phyloP scores from a whole-genome alignment of 2,113 vertebrate genomes.

The Tachysurus vachellii region DNA sequence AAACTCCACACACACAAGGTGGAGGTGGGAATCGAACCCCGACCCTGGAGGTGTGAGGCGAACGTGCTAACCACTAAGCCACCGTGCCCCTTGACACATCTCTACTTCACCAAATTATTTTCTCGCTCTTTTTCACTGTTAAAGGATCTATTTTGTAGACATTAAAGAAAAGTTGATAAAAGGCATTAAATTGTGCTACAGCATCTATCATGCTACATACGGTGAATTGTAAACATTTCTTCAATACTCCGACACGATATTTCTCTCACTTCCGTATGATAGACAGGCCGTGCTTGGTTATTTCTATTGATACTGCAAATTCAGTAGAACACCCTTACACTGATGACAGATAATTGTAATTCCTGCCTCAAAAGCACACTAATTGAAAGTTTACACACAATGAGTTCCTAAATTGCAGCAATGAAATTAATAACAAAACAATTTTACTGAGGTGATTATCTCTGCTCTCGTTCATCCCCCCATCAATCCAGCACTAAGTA shows the following conservation, averaged over 20 bases:
- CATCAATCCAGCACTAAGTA: constrained; percentile 8
- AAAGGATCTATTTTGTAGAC: not conserved
- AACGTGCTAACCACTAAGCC: too few species aligned
- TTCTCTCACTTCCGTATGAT: not conserved
- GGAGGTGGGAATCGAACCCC: too few species aligned
- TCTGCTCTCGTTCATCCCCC: constrained; percentile 1
- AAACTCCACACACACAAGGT: too few species aligned
- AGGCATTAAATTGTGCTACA: not conserved
- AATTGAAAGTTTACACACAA: constrained; percentile 8
- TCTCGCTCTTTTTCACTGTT: not conserved
- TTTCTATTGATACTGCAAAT: not conserved
- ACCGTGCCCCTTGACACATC: too few species aligned
- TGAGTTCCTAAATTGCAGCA: not conserved
- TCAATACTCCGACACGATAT: not conserved
- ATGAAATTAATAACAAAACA: constrained; percentile 29
- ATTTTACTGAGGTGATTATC: constrained; percentile 16
- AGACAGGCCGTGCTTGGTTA: not conserved
- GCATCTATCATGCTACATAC: not conserved
- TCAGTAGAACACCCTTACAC: not conserved
- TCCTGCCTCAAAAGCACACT: not conserved
- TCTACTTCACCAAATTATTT: not conserved
- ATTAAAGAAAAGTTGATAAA: not conserved
- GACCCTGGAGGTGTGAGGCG: too few species aligned
- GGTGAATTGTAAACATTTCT: not conserved
- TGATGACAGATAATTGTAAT: not conserved